Base-by-base conservation (phyloP, 2,113 vertebrate species). In the Xenus cinereus region DNA sequence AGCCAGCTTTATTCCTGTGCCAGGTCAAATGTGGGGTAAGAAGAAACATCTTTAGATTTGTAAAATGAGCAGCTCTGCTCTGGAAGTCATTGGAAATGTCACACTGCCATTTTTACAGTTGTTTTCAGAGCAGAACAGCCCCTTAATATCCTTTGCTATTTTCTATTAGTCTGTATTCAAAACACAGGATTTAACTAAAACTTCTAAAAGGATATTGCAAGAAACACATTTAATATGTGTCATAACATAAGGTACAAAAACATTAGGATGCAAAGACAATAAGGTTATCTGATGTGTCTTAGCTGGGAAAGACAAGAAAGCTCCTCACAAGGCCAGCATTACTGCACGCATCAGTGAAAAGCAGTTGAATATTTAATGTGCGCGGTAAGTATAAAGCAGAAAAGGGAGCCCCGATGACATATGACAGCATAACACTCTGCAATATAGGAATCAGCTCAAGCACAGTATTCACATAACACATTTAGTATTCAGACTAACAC, bases 331-430 rank as follows among this genome's bases (percentile, higher is more conserved):
- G 79, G 94, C 89, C 94, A 71, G 66, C 73, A 62, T 84, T 93
- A 45, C 72, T 77, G 89, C 95, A 96, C 0, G 74, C 96, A 66
- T 95, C 95, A 84, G 27, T 84, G 95, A 75, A 35, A 78, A 93
- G 89, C 91, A 84, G 75, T 53, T 93, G 95, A 96, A 96, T 96
- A 91, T 95, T 97, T 96, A 97, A 96, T 94, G 82, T 76, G 60
- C 54, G 4, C 50, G 87, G 68, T 83, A 91, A 94, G 95, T 68
- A 88, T 22, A 84, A 84, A 91, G 91, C 85, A 85, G 93, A 60
- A 93, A 95, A 93, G 78, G 81, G 76, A 95, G 72, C 50, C 69
- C 91, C 78, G 89, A 93, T 95, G 93, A 92, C 91, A 96, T 5
- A 62, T 66, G 94, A 96, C 91, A 95, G 92, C 75, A 26, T 28